These are phyloP conservation scores for Amiota minor DNA, from an alignment of 2,888 invertebrate species.

Conservation along the genomic window DNA sequence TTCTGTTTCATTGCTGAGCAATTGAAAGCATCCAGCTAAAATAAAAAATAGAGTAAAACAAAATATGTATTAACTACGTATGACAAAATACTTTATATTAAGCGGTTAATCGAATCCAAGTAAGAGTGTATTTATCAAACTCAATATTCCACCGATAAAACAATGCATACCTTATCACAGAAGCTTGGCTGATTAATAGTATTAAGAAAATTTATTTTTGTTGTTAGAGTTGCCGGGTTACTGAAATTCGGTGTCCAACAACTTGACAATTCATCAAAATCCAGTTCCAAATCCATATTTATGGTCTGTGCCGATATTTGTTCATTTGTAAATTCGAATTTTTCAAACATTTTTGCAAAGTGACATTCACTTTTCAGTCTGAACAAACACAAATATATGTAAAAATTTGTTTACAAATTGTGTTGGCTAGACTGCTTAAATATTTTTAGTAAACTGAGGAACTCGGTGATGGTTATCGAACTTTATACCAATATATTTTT, in stretches of 20 bases:
- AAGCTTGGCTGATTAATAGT: constrained; percentile 27
- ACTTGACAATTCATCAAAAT: constrained; percentile 60
- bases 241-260: constrained; percentile 47
- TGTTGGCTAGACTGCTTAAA: constrained; percentile 53
- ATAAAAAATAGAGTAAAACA: constrained; percentile 31
- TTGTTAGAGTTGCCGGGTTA: constrained; percentile 11
- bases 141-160: not conserved
- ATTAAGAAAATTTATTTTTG: constrained; percentile 41
- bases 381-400: too few species aligned
- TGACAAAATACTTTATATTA: not conserved
- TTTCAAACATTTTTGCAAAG: constrained; percentile 50
- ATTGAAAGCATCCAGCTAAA: constrained; percentile 71
- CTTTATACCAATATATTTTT: constrained; percentile 46
- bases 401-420: constrained; percentile 9
- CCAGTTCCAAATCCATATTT: constrained; percentile 34
- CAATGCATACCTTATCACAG: constrained; percentile 40
- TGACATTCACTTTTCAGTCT: not conserved
- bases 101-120: too few species aligned
- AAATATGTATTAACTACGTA: constrained; percentile 35
- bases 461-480: not conserved
- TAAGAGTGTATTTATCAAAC: too few species aligned
- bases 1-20: constrained; percentile 65
- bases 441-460: constrained; percentile 55
- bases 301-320: constrained; percentile 55
- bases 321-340: constrained; percentile 55